Evolutionary conservation across 2,797 vertebrate species (phyloP), one percentile per base, ranked within the genome.

Genomic region (Aselliscus stoliczkanus): DNA sequence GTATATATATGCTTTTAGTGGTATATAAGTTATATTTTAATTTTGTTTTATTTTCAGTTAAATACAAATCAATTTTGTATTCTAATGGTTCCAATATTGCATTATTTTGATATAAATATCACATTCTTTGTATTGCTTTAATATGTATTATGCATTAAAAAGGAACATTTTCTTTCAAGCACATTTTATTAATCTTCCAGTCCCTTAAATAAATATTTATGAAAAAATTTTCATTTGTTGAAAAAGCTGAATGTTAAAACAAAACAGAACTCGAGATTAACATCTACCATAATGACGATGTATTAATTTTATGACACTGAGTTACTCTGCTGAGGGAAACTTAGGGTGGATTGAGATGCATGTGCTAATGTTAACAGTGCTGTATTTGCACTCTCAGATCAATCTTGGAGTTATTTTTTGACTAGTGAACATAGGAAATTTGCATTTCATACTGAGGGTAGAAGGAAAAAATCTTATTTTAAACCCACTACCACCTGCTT

Each of bases 391-490:
- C 54, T 95, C 31, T 72, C 72, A 29, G 44, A 65, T 76, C 64
- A 83, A 47, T 97, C 72, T 88, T 77, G 39, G 21, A 89, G 58
- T 54, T 83, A 58, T 50, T 88, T 97, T 88, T 83, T 94, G 95
- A 96, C 96, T 60, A 97, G 95, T 98, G 95, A 87, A 93, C 97
- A 93, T 47, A 93, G 93, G 92, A 87, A 80, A 88, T 82, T 96
- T 95, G 91, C 60, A 90, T 95, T 96, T 97, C 31, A 64, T 23
- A 90, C 69, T 91, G 29, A 90, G 47, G 72, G n/a, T 82, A 86
- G 85, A 97, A 86, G 50, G 60, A 42, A 72, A 82, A 87, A 47
- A 27, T 82, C 50, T 90, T 65, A 92, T 75, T 97, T 95, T 92
- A 88, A 95, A 95, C 95, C 20, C 76, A 87, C 37, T 92, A 27